Evolutionary conservation across 2,113 vertebrate genomes (phyloP).

Genomic region (Coptodon bakossiorum): DNA sequence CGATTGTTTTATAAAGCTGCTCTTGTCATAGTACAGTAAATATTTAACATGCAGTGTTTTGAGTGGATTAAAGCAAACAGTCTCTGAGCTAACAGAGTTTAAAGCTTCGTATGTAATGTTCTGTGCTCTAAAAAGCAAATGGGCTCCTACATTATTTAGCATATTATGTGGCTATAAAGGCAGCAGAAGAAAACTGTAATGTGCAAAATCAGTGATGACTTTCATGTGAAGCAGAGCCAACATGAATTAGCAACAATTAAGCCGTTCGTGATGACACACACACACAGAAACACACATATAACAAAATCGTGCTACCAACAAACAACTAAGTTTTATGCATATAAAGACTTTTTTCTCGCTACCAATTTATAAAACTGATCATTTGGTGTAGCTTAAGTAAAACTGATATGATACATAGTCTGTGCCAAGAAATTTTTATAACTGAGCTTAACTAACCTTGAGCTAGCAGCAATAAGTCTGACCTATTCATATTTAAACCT

Average conservation of each 20-base stretch:
- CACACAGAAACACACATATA: background rate
- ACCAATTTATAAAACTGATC: background rate
- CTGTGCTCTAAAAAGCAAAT: background rate
- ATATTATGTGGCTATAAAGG: background rate
- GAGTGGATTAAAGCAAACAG: background rate
- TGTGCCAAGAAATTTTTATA: background rate
- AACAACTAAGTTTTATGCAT: background rate
- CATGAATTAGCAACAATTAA: constrained; percentile 8
- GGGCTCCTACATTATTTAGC: background rate
- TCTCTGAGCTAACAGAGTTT: background rate
- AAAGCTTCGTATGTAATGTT: background rate
- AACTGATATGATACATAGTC: background rate
- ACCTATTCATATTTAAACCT: background rate
- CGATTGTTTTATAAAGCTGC: background rate
- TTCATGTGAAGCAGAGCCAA: background rate
- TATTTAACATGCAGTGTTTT: background rate
- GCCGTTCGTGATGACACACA: background rate
- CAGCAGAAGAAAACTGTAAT: background rate
- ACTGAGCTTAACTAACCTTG: background rate
- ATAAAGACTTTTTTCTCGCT: background rate
- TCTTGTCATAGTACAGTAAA: background rate
- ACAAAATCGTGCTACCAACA: background rate
- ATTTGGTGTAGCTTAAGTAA: background rate
- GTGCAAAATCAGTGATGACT: background rate
- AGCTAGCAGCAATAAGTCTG: background rate